Base-by-base conservation (phyloP, 2,888 invertebrate species). In the Agrilus biguttatus region DNA sequence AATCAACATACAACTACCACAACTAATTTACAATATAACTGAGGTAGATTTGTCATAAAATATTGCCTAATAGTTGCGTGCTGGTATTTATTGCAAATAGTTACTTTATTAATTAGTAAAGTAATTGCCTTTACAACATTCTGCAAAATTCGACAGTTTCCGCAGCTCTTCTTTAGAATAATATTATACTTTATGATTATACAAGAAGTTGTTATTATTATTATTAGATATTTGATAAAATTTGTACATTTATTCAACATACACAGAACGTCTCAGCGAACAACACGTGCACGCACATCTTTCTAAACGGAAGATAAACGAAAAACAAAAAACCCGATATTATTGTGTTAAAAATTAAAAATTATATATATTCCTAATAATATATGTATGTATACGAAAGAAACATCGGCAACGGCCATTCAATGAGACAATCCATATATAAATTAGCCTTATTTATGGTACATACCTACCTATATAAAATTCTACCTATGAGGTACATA, bases 1-100 rank as follows among this genome's bases (percentile, higher is more conserved):
- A 19, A 19, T 19, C 19, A 19, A 19, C 19, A 19, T 23, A 23
- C 23, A 23, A 23, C 23, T 23, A 45, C 19, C 19, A 19, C 19
- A 23, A 23, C 7, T 23, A 23, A 23, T 23, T 23, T 23, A 23
- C 23, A 23, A 23, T 23, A 23, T 41, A 65, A 66, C 64, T 65
- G 66, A 66, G 66, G 66, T 66, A 66, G 66, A 56, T 64, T 56
- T 57, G 62, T 64, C 56, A 56, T 62, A 58, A 60, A 58, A 57
- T 58, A 58, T 61, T 55, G 60, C 55, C 53, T 56, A 60, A 59
- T 56, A 60, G 59, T 23, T 23, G 23, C 23, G 23, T 23, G 23
- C 23, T 23, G 23, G 23, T 23, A 23, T 8, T 23, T 23, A 23
- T 23, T 39, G 17, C 21, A 39, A 43, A 43, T 32, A 28, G 13